These are phyloP conservation scores for Apamea epomidion DNA, from an alignment of 2,888 invertebrate species.

Conservation along the genomic window DNA sequence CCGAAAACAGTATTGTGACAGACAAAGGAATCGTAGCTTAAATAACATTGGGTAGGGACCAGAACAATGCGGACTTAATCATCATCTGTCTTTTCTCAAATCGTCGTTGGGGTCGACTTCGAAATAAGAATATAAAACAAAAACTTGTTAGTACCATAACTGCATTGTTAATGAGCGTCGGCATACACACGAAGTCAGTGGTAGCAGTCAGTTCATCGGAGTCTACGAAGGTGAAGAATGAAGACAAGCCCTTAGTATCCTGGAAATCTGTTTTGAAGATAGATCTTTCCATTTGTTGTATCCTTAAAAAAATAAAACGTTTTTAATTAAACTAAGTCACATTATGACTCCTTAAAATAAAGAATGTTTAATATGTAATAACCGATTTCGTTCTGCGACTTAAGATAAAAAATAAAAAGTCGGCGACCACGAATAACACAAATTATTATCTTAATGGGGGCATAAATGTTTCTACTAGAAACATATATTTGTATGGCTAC, in stretches of 20 bases:
- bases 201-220: conserved; percentile 54
- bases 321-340: neutral
- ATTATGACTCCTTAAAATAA: neutral
- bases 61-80: neutral
- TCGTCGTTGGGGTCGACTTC: neutral
- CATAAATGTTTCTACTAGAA: too few relatives aligned
- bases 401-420: too few relatives aligned
- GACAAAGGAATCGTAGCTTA: too few relatives aligned
- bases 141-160: conserved; percentile 36
- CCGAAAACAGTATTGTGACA: too few relatives aligned
- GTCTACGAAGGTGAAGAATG: conserved; percentile 46
- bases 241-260: conserved; percentile 45
- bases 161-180: conserved; percentile 45
- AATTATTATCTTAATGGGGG: too few relatives aligned
- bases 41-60: too few relatives aligned
- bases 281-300: conserved; percentile 3
- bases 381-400: too few relatives aligned
- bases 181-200: conserved; percentile 44
- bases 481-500: too few relatives aligned
- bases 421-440: too few relatives aligned
- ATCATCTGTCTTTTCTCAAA: neutral
- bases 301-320: conserved; percentile 22
- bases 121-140: neutral
- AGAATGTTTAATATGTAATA: neutral
- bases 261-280: conserved; percentile 29